Percentiles rank a stretch among this genome's conserved stretches.
Evolutionary conservation across 2,113 vertebrate genomes (phyloP).

Genomic region (Campylorhamphus procurvoides): DNA sequence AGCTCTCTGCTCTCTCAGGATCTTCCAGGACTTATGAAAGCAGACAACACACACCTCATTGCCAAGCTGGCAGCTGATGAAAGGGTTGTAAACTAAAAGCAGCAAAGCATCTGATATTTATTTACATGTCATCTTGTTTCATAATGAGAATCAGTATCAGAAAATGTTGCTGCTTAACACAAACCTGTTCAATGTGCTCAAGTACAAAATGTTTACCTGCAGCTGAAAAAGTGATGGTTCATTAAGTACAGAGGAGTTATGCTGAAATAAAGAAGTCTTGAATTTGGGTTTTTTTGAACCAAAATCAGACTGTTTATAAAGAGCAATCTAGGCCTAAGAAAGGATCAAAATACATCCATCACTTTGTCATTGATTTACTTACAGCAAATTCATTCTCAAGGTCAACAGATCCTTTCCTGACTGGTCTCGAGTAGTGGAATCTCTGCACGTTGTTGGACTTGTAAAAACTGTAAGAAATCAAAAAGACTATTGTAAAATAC

Average conservation of each 20-base stretch:
- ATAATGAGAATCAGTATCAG: background rate
- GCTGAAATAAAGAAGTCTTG: background rate
- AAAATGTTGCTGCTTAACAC: background rate
- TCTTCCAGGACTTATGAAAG: background rate
- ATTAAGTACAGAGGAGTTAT: background rate
- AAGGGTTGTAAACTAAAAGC: background rate
- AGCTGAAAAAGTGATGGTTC: background rate
- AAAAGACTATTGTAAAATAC: background rate
- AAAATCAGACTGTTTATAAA: background rate
- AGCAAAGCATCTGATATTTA: background rate
- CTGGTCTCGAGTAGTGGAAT: conserved; percentile 95
- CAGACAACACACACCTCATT: background rate
- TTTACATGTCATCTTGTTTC: background rate
- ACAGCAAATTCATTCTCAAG: conserved; percentile 97
- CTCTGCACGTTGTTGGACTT: conserved; percentile 96
- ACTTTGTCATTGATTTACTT: conserved; percentile 62
- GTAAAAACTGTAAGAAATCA: conserved; percentile 87
- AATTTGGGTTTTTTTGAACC: background rate
- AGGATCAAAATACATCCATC: background rate
- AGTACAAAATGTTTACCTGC: background rate
- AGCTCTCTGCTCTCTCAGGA: background rate
- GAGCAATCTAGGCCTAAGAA: background rate
- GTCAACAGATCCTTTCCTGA: conserved; percentile 90
- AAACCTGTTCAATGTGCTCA: background rate
- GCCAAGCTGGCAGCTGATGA: background rate